A percentile compares a stretch with the other conserved stretches of the same genome.
phyloP scores from a whole-genome alignment of 2,113 vertebrate genomes.

The Mus pahari region DNA sequence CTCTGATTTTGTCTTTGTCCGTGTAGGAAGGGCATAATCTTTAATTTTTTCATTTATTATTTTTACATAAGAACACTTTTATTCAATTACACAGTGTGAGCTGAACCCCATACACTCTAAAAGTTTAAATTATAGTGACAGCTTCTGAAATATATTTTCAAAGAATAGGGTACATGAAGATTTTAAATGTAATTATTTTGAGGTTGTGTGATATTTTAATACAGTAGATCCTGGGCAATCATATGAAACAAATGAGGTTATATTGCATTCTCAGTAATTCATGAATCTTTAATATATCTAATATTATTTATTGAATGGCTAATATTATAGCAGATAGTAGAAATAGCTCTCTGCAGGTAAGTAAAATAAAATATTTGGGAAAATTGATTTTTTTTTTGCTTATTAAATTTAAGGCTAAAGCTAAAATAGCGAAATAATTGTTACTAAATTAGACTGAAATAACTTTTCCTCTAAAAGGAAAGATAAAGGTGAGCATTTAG shows the following conservation, averaged over 20 bases:
- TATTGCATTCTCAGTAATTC: background rate
- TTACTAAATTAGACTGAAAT: conserved; percentile 17
- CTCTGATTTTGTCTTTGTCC: background rate
- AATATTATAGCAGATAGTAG: background rate
- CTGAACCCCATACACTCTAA: background rate
- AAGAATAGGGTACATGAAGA: background rate
- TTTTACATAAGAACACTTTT: background rate
- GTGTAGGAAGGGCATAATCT: background rate
- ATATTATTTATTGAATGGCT: background rate
- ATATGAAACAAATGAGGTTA: conserved; percentile 35
- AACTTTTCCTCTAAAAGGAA: conserved; percentile 32
- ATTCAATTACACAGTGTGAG: background rate
- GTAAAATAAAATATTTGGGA: conserved; percentile 50
- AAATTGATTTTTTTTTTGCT: conserved; percentile 48
- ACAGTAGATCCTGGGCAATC: background rate
- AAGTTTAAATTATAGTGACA: conserved; percentile 38
- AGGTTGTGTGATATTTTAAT: conserved; percentile 2
- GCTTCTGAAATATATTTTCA: background rate
- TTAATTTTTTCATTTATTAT: background rate
- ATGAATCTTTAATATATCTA: conserved; percentile 21
- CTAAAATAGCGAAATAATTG: background rate
- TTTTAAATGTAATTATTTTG: conserved; percentile 27
- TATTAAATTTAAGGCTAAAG: conserved; percentile 62
- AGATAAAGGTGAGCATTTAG: conserved; percentile 56
- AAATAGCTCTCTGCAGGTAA: background rate